phyloP scores from a whole-genome alignment of 30 jellyfish, hydroid and myxozoan species.

The Rhopilema esculentum region DNA sequence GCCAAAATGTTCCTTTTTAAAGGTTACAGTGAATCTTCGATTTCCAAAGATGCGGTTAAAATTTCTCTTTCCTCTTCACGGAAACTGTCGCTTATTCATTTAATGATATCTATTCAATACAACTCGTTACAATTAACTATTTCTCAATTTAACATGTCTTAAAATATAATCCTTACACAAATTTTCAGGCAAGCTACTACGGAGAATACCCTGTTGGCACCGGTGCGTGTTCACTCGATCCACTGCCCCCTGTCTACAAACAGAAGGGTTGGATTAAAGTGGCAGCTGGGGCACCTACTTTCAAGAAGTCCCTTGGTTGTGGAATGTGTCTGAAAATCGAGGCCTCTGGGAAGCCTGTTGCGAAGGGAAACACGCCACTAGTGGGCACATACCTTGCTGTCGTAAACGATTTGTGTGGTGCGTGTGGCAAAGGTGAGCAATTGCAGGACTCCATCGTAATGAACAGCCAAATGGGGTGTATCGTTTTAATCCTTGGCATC shows the following conservation, averaged over 20 bases:
- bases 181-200: conserved; percentile 75
- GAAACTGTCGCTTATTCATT: too few relatives aligned
- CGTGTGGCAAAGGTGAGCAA: conserved; percentile 73
- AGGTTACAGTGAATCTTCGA: too few relatives aligned
- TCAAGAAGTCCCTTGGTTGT: conserved; percentile 66
- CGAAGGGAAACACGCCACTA: conserved; percentile 47
- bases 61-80: too few relatives aligned
- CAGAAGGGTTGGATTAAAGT: conserved; percentile 87
- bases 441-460: not conserved
- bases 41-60: too few relatives aligned
- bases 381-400: conserved; percentile 73
- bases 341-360: conserved; percentile 75
- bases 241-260: conserved; percentile 58
- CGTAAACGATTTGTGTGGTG: conserved; percentile 77
- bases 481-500: too few relatives aligned
- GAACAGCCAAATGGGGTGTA: too few relatives aligned
- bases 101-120: too few relatives aligned
- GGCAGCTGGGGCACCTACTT: conserved; percentile 83
- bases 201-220: conserved; percentile 85
- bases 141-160: not conserved
- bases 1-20: too few relatives aligned
- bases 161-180: not conserved
- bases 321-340: conserved; percentile 76
- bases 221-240: conserved; percentile 81
- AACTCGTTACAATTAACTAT: not conserved